Percentiles rank a stretch among this genome's conserved stretches.
These are phyloP conservation scores for Alviniconcha strummeri DNA, from an alignment of 2,888 invertebrate species.

Conservation along the genomic window DNA sequence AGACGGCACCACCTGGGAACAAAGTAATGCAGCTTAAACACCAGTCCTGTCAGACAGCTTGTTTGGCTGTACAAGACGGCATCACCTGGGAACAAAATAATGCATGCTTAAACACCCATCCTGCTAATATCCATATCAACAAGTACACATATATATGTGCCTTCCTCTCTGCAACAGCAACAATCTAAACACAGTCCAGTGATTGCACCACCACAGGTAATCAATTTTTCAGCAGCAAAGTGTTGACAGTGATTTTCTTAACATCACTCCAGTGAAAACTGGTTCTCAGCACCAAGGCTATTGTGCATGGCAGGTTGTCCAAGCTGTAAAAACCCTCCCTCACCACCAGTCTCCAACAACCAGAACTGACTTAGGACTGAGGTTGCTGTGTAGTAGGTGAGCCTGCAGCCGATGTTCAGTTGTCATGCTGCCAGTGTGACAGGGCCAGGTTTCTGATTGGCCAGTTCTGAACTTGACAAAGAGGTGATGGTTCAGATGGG, in stretches of 20 bases:
- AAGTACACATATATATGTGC: background rate
- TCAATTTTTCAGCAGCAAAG: background rate
- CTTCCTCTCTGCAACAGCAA: background rate
- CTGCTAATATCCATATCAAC: background rate
- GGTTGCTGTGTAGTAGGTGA: no score
- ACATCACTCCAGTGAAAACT: background rate
- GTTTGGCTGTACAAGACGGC: constrained; percentile 82
- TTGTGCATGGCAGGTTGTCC: no score
- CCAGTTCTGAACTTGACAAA: background rate
- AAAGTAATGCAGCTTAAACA: constrained; percentile 62
- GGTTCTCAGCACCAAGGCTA: no score
- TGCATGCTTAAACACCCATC: background rate
- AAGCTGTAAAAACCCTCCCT: no score
- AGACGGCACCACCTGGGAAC: constrained; percentile 84
- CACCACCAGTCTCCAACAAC: no score
- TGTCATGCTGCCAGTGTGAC: background rate
- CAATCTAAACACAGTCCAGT: background rate
- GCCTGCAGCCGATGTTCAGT: background rate
- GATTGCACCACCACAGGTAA: background rate
- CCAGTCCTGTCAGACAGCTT: constrained; percentile 70
- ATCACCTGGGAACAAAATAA: constrained; percentile 81
- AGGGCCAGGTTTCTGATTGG: background rate
- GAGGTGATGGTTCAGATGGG: no score
- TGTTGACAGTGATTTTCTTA: background rate
- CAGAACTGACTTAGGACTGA: no score